Conservation (phyloP, 2,888 invertebrate species). For the Microdon myrmicae region DNA sequence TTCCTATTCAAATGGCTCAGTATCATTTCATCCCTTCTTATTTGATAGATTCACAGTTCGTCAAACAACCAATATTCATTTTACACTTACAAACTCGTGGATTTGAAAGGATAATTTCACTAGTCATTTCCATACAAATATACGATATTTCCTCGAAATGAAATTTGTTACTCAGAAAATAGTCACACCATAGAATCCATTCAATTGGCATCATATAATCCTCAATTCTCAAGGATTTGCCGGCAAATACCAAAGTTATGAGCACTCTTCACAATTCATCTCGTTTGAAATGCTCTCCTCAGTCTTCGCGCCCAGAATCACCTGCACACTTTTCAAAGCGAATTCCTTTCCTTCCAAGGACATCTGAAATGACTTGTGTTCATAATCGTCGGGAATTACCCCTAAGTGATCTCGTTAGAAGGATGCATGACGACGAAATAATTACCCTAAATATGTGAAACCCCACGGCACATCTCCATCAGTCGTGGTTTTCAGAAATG, state of each 20-base stretch:
- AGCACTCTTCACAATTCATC: conserved; percentile 11
- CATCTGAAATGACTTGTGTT: conserved; percentile 5
- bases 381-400: conserved; percentile 32
- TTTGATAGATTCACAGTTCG: too few species aligned
- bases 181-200: background rate
- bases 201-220: conserved; percentile 14
- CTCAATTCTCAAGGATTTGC: conserved; percentile 14
- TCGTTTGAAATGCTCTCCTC: background rate
- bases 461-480: conserved; percentile 37
- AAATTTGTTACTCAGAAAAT: background rate
- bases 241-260: conserved; percentile 6
- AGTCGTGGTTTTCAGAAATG: conserved; percentile 20
- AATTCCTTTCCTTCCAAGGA: background rate
- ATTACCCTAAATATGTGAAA: conserved; percentile 39
- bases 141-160: too few species aligned
- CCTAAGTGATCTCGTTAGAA: conserved; percentile 45
- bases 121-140: conserved; percentile 25
- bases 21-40: too few species aligned
- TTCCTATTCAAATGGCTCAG: too few species aligned
- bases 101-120: too few species aligned
- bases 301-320: background rate
- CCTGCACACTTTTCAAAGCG: conserved; percentile 18
- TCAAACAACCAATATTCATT: too few species aligned
- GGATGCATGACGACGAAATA: conserved; percentile 31
- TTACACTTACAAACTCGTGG: too few species aligned